Conservation (phyloP, 2,888 invertebrate species). For the Achlya flavicornis region DNA sequence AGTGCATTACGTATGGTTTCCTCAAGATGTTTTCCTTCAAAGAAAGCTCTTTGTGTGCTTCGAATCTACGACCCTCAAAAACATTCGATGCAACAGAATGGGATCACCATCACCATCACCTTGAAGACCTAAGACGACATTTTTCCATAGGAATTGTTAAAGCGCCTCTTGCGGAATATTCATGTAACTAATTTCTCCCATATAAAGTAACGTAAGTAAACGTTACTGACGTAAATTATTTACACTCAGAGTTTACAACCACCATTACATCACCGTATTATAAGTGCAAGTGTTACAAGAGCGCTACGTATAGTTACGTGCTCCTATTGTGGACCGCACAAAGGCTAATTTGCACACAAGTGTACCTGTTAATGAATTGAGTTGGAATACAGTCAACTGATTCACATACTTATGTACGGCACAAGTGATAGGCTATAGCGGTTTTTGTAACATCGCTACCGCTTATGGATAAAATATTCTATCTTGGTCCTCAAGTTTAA, state of each 20-base stretch:
- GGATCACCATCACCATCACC: no score
- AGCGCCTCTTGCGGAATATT: no score
- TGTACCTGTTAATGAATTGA: constrained; percentile 43
- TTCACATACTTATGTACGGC: constrained; percentile 32
- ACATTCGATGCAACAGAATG: no score
- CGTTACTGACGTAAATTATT: no score
- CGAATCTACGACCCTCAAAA: no score
- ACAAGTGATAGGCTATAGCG: constrained; percentile 22
- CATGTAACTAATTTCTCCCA: no score
- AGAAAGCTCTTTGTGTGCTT: no score
- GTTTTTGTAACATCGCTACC: constrained; percentile 22
- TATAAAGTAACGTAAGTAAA: no score
- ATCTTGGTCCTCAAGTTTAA: not conserved
- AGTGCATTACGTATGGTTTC: no score
- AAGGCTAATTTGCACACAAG: constrained; percentile 60
- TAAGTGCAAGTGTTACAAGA: not conserved
- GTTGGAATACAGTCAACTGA: constrained; percentile 37
- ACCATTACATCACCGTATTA: constrained; percentile 6
- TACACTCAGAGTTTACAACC: not conserved
- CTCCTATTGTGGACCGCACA: constrained; percentile 41
- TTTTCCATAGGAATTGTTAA: no score
- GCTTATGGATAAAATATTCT: not conserved
- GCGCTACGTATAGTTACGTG: constrained; percentile 20
- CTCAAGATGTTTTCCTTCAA: no score
- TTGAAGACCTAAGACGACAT: no score